Conservation (phyloP, 2,797 vertebrate species). For the Florisuga fusca region DNA sequence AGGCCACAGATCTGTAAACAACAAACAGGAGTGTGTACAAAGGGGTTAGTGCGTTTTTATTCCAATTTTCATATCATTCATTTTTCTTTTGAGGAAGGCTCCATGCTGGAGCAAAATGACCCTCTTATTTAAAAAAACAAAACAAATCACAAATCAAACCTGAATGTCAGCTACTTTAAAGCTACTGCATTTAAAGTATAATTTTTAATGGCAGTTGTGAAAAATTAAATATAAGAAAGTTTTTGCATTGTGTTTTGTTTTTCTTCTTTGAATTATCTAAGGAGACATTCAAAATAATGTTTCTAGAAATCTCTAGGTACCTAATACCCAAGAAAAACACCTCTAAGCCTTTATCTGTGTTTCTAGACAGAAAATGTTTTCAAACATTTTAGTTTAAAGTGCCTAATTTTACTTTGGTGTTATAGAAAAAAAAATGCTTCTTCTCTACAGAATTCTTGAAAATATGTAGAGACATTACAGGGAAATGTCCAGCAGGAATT, state of each 20-base stretch:
- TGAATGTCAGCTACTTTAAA: neutral
- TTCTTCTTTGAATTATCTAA: neutral
- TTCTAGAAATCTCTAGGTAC: neutral
- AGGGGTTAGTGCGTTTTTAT: neutral
- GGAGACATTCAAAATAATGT: neutral
- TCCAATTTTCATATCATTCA: neutral
- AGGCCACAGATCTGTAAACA: neutral
- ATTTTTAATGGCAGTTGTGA: neutral
- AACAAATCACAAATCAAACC: neutral
- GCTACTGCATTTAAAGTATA: neutral
- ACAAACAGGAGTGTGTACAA: neutral
- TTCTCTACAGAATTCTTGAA: neutral
- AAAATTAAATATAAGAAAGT: neutral
- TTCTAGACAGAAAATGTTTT: neutral
- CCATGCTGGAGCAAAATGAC: neutral
- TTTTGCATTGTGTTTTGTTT: neutral
- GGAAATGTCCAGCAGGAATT: neutral
- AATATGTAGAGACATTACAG: neutral
- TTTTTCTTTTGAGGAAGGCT: conserved; percentile 11
- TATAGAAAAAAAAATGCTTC: neutral
- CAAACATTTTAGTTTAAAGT: neutral
- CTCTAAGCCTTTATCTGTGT: neutral
- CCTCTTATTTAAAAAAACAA: neutral
- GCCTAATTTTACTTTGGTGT: neutral
- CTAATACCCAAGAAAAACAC: neutral